Evolutionary conservation across 2,113 vertebrate genomes (phyloP).

Genomic region (Platichthys flesus): DNA sequence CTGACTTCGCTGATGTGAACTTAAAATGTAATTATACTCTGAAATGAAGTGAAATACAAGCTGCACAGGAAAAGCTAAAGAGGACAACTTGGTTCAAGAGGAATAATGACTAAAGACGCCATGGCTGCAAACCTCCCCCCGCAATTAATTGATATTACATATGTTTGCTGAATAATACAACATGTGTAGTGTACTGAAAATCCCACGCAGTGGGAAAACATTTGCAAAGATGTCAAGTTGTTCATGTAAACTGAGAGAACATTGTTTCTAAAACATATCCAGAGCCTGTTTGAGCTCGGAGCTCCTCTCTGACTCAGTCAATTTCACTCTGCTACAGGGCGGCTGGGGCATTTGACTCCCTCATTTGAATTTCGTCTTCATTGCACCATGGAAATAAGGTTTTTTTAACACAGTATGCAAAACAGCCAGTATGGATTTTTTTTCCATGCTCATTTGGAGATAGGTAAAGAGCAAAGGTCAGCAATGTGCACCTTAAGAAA

Average conservation of each 20-base stretch:
- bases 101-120: neutral
- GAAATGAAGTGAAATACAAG: slow-evolving; percentile 24
- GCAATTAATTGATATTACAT: slow-evolving; percentile 6
- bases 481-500: slow-evolving; percentile 45
- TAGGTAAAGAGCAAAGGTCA: slow-evolving; percentile 59
- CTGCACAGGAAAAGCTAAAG: slow-evolving; percentile 20
- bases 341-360: slow-evolving; percentile 55
- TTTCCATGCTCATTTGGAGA: slow-evolving; percentile 52
- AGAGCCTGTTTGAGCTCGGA: slow-evolving; percentile 17
- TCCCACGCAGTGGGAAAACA: neutral
- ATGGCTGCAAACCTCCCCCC: neutral
- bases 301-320: slow-evolving; percentile 39
- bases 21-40: slow-evolving; percentile 34
- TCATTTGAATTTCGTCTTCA: slow-evolving; percentile 73
- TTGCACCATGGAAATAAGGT: slow-evolving; percentile 48
- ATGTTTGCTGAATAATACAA: neutral
- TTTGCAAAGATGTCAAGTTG: slow-evolving; percentile 31
- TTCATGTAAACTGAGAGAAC: slow-evolving; percentile 35
- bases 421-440: slow-evolving; percentile 68
- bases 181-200: neutral
- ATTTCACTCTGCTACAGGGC: slow-evolving; percentile 30
- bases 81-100: slow-evolving; percentile 4
- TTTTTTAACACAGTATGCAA: slow-evolving; percentile 69
- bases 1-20: slow-evolving; percentile 27
- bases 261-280: slow-evolving; percentile 1